Evolutionary conservation across 2,888 invertebrate genomes (phyloP).

Genomic region (Vesta saturnalis): DNA sequence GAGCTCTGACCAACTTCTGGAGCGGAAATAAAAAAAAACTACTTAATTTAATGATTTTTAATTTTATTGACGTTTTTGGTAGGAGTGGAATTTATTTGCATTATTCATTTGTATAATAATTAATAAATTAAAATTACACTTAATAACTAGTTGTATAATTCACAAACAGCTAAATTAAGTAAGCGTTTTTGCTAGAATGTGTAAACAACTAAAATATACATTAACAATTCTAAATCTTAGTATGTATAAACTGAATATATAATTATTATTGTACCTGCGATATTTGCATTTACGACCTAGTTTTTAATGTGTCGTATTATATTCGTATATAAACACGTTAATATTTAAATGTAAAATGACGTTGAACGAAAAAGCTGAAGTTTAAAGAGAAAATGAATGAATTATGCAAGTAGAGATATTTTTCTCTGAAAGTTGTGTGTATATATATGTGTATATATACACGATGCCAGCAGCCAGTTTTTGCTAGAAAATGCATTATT

Average conservation of each 20-base stretch:
- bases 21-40: too few relatives aligned
- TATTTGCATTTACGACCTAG: neutral
- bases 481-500: slow-evolving; percentile 30
- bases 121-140: too few relatives aligned
- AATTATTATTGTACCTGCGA: neutral
- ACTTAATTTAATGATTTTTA: too few relatives aligned
- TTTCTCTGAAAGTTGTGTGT: slow-evolving; percentile 20
- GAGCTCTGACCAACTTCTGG: too few relatives aligned
- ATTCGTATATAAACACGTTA: neutral
- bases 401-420: slow-evolving; percentile 33
- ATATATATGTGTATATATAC: neutral
- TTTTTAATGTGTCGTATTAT: neutral
- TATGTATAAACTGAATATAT: neutral
- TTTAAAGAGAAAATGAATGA: slow-evolving; percentile 21
- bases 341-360: slow-evolving; percentile 15
- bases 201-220: neutral
- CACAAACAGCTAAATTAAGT: too few relatives aligned
- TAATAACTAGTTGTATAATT: too few relatives aligned
- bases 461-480: slow-evolving; percentile 14
- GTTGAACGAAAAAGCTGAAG: slow-evolving; percentile 19
- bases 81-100: too few relatives aligned
- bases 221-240: neutral
- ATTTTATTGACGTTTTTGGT: too few relatives aligned
- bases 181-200: too few relatives aligned
- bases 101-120: too few relatives aligned